Base-by-base conservation (phyloP, 2,888 invertebrate genomes). In the Melinaea menophilus region DNA sequence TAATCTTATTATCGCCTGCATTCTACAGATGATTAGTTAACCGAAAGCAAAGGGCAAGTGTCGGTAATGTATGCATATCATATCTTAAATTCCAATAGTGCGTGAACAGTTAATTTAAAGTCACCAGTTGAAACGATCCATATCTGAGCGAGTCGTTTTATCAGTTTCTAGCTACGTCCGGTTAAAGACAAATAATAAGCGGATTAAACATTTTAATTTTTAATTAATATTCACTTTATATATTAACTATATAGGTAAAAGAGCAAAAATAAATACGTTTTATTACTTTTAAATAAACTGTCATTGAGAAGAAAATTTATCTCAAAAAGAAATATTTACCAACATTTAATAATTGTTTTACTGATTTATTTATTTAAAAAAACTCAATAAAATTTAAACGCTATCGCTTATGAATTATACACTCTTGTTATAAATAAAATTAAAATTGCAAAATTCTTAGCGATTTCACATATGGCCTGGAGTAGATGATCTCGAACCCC, bases 391-490 rank as follows among this genome's bases (percentile, higher is more conserved):
- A 41, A 41, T 31, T 3, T 3, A 4, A 59, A 13, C 69, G 69
- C 69, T 55, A 12, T n/a, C 64, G 66, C 76, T 74, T 61, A 57
- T 70, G 59, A n/a, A 71, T 82, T 82, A 63, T 35, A 70, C 65
- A 67, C 66, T 66, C 66, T 80, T 79, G 83, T 85, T 88, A 89
- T 87, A 89, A 89, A 89, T 89, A 86, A 90, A 90, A 89, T 90
- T 90, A 88, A 90, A 90, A 90, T 90, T 90, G 87, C 86, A 88
- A 90, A 89, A 87, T 86, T 85, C 84, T 77, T 82, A 88, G 79
- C 88, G 87, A 89, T 90, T 89, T 89, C 89, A 88, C 89, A 89
- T 88, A 89, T 86, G 89, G 89, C 80, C 85, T 81, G 80, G 66
- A 72, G 66, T 77, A 88, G 89, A 90, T 87, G 85, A 88, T 89